Conservation (phyloP, 2,797 vertebrate species). For the Tenualosa thibaudeaui region DNA sequence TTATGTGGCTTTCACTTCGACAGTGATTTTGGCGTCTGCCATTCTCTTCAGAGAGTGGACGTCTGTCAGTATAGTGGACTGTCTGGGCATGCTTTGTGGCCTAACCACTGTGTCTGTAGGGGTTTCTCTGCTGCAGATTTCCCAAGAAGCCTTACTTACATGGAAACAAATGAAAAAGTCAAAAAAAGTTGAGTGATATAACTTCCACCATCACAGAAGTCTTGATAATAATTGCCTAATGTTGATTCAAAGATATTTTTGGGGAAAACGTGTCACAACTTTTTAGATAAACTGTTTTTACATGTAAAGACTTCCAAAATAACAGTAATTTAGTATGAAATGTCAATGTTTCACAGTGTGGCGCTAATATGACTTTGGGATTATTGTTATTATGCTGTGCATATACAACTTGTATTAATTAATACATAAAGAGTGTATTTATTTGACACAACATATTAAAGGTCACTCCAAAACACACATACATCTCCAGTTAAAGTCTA, state of each 20-base stretch:
- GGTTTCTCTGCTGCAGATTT: constrained; percentile 87
- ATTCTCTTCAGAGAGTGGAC: constrained; percentile 95
- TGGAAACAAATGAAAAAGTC: constrained; percentile 79
- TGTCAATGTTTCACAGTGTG: background rate
- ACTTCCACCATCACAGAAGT: background rate
- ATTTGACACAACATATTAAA: background rate
- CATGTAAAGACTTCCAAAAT: background rate
- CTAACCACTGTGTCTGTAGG: constrained; percentile 87
- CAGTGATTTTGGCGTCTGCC: constrained; percentile 87
- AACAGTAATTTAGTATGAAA: background rate
- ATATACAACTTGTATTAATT: constrained; percentile 1
- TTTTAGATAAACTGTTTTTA: background rate
- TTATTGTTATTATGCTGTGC: constrained; percentile 2
- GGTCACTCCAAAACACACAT: too few species aligned
- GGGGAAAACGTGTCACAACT: too few species aligned
- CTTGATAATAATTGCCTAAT: background rate
- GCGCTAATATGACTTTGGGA: background rate
- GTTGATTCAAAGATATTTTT: background rate
- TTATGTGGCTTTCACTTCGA: constrained; percentile 90
- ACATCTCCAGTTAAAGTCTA: too few species aligned
- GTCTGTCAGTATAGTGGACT: constrained; percentile 78
- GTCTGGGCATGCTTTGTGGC: constrained; percentile 87
- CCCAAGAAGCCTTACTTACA: constrained; percentile 85
- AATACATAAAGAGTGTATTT: background rate
- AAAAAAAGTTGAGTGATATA: constrained; percentile 78